Percentiles rank a stretch among this genome's conserved stretches.
Conservation (phyloP, 2,888 invertebrate genomes). For the Margaritifera margaritifera region DNA sequence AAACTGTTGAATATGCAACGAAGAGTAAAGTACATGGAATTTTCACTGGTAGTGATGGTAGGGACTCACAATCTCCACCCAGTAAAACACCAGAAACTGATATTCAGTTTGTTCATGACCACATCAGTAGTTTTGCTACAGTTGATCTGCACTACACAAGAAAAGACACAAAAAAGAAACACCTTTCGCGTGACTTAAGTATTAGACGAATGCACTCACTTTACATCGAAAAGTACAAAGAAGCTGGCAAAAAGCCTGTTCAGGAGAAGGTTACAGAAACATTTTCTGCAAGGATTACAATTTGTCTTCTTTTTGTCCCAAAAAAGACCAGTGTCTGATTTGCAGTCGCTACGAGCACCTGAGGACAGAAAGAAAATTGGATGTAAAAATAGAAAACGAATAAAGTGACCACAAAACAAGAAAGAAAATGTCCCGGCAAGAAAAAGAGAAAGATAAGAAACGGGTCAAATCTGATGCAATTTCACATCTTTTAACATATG, state of each 20-base stretch:
- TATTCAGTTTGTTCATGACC: no score
- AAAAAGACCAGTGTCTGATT: conserved; percentile 19
- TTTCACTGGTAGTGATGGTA: no score
- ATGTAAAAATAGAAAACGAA: conserved; percentile 5
- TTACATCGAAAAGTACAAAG: conserved; percentile 9
- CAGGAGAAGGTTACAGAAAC: conserved; percentile 4
- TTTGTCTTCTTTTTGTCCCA: conserved; percentile 14
- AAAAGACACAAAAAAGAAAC: conserved; percentile 13
- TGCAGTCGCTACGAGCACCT: conserved; percentile 6
- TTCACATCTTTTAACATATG: conserved; percentile 18
- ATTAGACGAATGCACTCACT: conserved; percentile 13
- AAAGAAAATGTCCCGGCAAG: conserved; percentile 4
- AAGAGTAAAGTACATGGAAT: conserved; percentile 19
- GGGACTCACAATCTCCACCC: no score
- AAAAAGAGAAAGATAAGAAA: conserved; percentile 16
- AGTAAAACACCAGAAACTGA: no score
- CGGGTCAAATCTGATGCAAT: conserved; percentile 1
- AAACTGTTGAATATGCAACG: conserved; percentile 34
- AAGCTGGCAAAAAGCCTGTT: conserved; percentile 1
- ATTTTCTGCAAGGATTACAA: conserved; percentile 16
- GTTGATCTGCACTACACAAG: background rate
- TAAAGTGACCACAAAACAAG: conserved; percentile 12
- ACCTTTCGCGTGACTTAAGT: conserved; percentile 6
- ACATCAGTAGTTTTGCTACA: no score
- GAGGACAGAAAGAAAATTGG: conserved; percentile 7